A percentile compares a stretch with the other conserved stretches of the same genome.
phyloP scores from a whole-genome alignment of 2,797 vertebrate species.

The Mus minutoides region DNA sequence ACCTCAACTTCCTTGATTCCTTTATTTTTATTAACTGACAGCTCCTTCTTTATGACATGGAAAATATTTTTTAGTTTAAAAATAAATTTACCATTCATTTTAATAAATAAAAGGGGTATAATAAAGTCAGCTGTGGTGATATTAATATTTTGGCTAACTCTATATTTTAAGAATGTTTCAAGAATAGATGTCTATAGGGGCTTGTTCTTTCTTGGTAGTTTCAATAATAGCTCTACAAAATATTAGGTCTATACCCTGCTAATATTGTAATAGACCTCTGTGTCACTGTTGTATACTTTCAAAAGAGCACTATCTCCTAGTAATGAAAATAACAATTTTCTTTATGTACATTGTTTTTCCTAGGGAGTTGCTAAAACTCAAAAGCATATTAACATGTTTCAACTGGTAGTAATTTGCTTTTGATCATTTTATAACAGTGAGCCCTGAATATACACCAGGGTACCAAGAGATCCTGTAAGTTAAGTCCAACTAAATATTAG shows the following conservation, averaged over 20 bases:
- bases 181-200: conserved; percentile 40
- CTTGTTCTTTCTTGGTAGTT: conserved; percentile 22
- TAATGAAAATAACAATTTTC: conserved; percentile 83
- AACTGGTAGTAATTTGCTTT: conserved; percentile 66
- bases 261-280: conserved; percentile 76
- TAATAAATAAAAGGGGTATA: background rate
- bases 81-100: background rate
- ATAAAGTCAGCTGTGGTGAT: conserved; percentile 65
- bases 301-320: conserved; percentile 70
- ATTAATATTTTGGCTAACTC: conserved; percentile 39
- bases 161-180: conserved; percentile 37
- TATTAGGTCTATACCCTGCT: conserved; percentile 71
- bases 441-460: background rate
- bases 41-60: background rate
- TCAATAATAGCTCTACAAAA: conserved; percentile 66
- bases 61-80: background rate
- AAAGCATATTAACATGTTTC: conserved; percentile 72
- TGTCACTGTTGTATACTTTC: conserved; percentile 66
- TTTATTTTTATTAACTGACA: background rate
- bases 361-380: conserved; percentile 70
- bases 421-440: conserved; percentile 49
- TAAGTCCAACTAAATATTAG: conserved; percentile 6
- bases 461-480: background rate
- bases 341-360: conserved; percentile 68
- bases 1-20: background rate